Evolutionary conservation across 2,797 vertebrate genomes (phyloP).

Genomic region (Mormyrus hasselquistii): DNA sequence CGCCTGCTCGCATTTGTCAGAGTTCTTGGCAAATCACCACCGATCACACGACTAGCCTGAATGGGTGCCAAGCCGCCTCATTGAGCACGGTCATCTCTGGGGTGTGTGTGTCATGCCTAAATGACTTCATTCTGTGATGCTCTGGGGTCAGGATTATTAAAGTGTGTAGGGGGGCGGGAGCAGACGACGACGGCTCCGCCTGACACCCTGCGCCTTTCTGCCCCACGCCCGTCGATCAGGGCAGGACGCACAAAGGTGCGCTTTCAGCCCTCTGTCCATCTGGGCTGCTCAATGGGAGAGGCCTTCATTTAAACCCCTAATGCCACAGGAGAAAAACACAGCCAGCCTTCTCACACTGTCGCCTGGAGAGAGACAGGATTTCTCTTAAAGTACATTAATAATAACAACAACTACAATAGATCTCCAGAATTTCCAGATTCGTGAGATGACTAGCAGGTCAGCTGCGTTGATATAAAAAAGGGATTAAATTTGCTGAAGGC

Average conservation of each 20-base stretch:
- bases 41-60: neutral
- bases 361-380: neutral
- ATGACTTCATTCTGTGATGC: neutral
- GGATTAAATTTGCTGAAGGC: neutral
- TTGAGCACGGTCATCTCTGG: neutral
- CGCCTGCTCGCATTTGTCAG: neutral
- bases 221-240: conserved; percentile 5
- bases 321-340: neutral
- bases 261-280: neutral
- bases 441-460: neutral
- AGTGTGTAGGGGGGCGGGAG: neutral
- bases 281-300: neutral
- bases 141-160: neutral
- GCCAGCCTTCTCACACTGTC: neutral
- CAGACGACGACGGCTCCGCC: conserved; percentile 33
- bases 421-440: neutral
- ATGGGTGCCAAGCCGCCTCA: neutral
- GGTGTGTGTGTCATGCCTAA: neutral
- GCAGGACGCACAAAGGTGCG: conserved; percentile 5
- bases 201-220: conserved; percentile 5
- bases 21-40: neutral
- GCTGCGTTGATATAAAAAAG: neutral
- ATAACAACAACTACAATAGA: neutral
- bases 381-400: neutral
- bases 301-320: neutral